These are phyloP conservation scores for Suricata suricatta DNA, from an alignment of 2,113 vertebrate species.

Conservation along the genomic window DNA sequence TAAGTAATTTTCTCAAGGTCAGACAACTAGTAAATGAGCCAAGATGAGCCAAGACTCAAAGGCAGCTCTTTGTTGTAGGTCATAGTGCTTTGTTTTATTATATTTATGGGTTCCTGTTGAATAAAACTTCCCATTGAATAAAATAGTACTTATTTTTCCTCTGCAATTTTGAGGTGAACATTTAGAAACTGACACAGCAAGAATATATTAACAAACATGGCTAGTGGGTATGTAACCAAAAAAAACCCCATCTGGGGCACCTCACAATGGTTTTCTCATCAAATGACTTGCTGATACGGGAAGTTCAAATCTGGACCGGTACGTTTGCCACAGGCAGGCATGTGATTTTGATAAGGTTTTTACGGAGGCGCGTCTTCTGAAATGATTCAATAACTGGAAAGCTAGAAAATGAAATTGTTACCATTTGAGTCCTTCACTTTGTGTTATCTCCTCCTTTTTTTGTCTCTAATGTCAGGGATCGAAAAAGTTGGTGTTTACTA, in stretches of 20 bases:
- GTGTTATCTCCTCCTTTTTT: constrained; percentile 33
- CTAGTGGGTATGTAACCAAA: constrained; percentile 12
- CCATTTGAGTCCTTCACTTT: background rate
- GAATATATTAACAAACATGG: constrained; percentile 41
- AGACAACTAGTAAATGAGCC: background rate
- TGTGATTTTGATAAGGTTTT: constrained; percentile 56
- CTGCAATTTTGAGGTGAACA: constrained; percentile 48
- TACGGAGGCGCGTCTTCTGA: constrained; percentile 30
- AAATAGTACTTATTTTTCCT: background rate
- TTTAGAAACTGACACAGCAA: constrained; percentile 43
- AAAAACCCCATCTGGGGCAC: background rate
- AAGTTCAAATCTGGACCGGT: background rate
- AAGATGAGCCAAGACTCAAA: constrained; percentile 23
- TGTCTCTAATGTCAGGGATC: background rate
- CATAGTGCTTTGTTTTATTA: constrained; percentile 17
- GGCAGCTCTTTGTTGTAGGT: background rate
- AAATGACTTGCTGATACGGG: constrained; percentile 15
- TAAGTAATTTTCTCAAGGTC: constrained; percentile 43
- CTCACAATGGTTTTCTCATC: constrained; percentile 33
- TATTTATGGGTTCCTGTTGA: background rate
- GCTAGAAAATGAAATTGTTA: constrained; percentile 56
- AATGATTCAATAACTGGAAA: constrained; percentile 66
- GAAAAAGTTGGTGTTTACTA: background rate
- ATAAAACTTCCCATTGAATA: background rate
- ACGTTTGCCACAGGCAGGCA: constrained; percentile 38